Percentiles rank a stretch among this genome's conserved stretches.
phyloP scores from a whole-genome alignment of 2,797 vertebrate species.

The Lagocephalus sceleratus region DNA sequence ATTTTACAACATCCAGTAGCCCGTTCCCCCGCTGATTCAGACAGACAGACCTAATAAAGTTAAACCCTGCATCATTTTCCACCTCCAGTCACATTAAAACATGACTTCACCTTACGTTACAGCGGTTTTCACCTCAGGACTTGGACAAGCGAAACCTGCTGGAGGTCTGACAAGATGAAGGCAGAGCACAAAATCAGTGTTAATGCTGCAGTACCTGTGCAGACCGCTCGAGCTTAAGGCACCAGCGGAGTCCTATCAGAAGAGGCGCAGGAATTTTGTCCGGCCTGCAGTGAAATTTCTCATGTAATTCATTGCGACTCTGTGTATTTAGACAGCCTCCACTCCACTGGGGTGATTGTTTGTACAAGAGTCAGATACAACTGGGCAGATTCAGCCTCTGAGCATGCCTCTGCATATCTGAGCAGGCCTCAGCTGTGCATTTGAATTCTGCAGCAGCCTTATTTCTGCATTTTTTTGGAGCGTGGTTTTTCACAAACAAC shows the following conservation, averaged over 20 bases:
- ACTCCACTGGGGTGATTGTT: constrained; percentile 65
- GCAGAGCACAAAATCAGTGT: too few relatives aligned
- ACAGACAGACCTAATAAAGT: constrained; percentile 67
- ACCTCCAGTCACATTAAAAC: constrained; percentile 21
- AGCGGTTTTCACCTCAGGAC: too few relatives aligned
- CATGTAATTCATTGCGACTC: constrained; percentile 35
- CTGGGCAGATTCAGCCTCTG: constrained; percentile 34
- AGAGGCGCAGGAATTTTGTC: constrained; percentile 11
- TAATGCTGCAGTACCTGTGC: too few relatives aligned
- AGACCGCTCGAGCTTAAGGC: too few relatives aligned
- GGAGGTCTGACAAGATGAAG: too few relatives aligned
- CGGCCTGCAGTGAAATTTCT: constrained; percentile 20
- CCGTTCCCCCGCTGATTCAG: constrained; percentile 69
- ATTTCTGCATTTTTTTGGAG: constrained; percentile 24
- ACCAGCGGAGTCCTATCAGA: too few relatives aligned
- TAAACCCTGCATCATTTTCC: constrained; percentile 14
- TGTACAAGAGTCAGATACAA: constrained; percentile 58
- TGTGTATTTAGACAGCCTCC: constrained; percentile 75
- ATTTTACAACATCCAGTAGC: constrained; percentile 73
- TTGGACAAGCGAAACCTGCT: too few relatives aligned
- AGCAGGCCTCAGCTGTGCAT: constrained; percentile 32
- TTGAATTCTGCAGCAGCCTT: constrained; percentile 10
- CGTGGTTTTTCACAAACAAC: constrained; percentile 31
- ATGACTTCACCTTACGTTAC: constrained; percentile 8
- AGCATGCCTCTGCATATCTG: constrained; percentile 36